Evolutionary conservation across 2,888 invertebrate species (phyloP), one percentile per base, ranked within the genome.

Genomic region (Lysandra coridon): DNA sequence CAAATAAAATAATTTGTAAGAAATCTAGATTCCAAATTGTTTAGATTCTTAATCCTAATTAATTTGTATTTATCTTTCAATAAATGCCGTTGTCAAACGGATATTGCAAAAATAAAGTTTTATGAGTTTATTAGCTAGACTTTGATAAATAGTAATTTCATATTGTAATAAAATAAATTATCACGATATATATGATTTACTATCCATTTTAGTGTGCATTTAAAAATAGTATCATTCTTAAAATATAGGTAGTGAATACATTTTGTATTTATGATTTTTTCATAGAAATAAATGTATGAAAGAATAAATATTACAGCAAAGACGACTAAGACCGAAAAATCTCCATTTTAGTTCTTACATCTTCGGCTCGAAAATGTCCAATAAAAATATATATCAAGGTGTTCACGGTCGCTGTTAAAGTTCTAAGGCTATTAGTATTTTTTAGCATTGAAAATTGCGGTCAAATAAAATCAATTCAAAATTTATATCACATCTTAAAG

Each of bases 381-480:
- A 44, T 53, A 57, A 33, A 76, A 76, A 76, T 76, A 33, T 76
- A 37, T 53, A 37, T 17, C 33, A 76, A 53, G 7, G 5, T 53
- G 76, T 76, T 76, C 76, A 76, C 17, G 76, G 76, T 30, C 76
- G 76, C 76, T 53, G 23, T 76, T 76, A 57, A 57, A 76, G 53
- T 57, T 57, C 57, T 76, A 76, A 76, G 57, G 76, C 57, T 76
- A 76, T n/a, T 33, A 53, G 33, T 14, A 53, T 30, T 33, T 76
- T 57, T 76, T 76, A 33, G 57, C 76, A 76, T 76, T 76, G 76
- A 57, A 7, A 33, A 76, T 57, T 33, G 44, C 76, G 76, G 30
- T 30, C 23, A 33, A 76, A 76, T 53, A 76, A 76, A 12, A 4
- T 33, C 17, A 10, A 74, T 73, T 40, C 23, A 74, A 44, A 44